Conservation (phyloP, 1,140 invertebrate genomes). For the Teleopsis dalmanni region DNA sequence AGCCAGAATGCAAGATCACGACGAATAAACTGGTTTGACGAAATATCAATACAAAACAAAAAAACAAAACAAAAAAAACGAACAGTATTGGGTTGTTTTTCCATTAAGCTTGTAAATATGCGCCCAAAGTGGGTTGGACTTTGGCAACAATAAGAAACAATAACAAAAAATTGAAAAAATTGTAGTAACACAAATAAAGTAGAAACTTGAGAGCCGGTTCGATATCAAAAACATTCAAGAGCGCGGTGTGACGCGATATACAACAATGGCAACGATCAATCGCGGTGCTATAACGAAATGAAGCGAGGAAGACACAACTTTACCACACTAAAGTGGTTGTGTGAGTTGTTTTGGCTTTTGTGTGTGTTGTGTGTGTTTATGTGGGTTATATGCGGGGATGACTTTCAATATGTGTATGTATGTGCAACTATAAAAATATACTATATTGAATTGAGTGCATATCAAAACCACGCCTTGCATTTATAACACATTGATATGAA, state of each 20-base stretch:
- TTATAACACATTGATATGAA: too few species aligned
- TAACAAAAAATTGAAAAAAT: background rate
- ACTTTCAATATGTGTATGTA: background rate
- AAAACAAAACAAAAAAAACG: background rate
- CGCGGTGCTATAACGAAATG: background rate
- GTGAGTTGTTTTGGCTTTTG: background rate
- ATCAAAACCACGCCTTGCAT: background rate
- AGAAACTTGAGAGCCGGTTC: slow-evolving; percentile 4
- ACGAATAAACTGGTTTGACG: slow-evolving; percentile 5
- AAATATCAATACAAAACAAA: background rate
- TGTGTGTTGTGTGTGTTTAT: background rate
- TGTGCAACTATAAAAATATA: background rate
- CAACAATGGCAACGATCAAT: slow-evolving; percentile 16
- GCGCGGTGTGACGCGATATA: background rate
- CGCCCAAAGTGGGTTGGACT: background rate
- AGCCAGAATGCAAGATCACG: slow-evolving; percentile 10
- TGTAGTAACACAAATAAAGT: background rate
- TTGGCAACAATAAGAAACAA: background rate
- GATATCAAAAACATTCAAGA: slow-evolving; percentile 6
- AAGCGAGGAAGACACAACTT: background rate
- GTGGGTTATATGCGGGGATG: background rate
- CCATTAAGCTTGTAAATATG: too few species aligned
- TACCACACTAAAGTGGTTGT: background rate
- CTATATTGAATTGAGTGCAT: background rate
- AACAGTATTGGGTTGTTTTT: too few species aligned